These are phyloP conservation scores for Ictidomys tridecemlineatus DNA, from an alignment of 2,113 vertebrate species.

Conservation along the genomic window DNA sequence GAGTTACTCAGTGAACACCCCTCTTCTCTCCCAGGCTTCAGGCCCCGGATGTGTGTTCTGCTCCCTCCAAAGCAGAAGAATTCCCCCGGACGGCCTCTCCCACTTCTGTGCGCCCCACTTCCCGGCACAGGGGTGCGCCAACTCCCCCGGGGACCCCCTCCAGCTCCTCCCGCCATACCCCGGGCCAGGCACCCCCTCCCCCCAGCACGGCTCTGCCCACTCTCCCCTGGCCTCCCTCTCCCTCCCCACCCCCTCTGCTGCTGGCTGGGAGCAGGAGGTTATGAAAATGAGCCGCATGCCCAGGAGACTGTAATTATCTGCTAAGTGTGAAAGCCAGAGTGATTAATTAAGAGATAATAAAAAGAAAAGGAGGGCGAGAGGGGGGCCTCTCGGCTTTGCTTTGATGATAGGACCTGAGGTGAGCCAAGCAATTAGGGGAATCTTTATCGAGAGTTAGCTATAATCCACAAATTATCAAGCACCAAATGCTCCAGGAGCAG, in stretches of 20 bases:
- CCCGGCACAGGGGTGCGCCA: not conserved
- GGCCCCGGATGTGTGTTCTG: not conserved
- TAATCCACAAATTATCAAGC: conserved; percentile 85
- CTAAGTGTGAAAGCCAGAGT: conserved; percentile 91
- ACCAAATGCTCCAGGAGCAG: conserved; percentile 70
- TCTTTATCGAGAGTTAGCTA: conserved; percentile 87
- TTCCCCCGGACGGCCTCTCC: not conserved
- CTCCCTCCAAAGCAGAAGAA: not conserved
- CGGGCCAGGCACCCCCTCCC: not conserved
- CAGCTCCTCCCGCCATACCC: not conserved
- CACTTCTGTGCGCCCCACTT: not conserved
- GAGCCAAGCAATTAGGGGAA: conserved; percentile 90
- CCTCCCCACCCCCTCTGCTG: conserved; percentile 64
- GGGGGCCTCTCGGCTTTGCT: conserved; percentile 87
- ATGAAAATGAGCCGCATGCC: conserved; percentile 88
- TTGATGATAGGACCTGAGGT: conserved; percentile 90
- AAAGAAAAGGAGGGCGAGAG: conserved; percentile 89
- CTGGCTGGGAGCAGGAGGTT: conserved; percentile 87
- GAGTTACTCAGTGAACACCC: not conserved
- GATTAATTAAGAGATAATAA: conserved; percentile 94
- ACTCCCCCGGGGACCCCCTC: not conserved
- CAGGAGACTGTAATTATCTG: conserved; percentile 91
- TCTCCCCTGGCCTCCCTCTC: not conserved
- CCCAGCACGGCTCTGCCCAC: conserved; percentile 5
- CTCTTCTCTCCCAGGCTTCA: not conserved